A percentile compares a stretch with the other conserved stretches of the same genome.
These are phyloP conservation scores for Tyrophagus putrescentiae DNA, from an alignment of 1,140 invertebrate species.

Conservation along the genomic window DNA sequence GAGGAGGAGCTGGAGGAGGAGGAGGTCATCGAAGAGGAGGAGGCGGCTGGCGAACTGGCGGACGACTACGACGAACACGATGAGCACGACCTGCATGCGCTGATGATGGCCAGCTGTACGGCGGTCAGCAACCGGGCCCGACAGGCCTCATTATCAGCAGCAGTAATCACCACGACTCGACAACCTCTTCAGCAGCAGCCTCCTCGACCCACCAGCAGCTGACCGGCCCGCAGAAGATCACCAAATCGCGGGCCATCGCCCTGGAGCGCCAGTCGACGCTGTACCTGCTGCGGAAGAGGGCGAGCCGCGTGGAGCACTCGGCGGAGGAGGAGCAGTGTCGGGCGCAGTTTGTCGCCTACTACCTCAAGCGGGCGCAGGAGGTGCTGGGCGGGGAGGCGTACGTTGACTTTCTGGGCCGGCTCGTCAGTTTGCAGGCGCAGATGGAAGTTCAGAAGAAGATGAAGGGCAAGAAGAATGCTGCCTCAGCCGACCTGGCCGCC, in stretches of 20 bases:
- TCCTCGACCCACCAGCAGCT: too few relatives aligned
- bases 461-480: neutral
- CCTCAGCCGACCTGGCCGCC: neutral
- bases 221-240: too few relatives aligned
- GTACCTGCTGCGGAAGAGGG: neutral
- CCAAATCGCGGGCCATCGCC: neutral
- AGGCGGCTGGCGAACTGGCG: neutral
- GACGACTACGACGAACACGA: conserved; percentile 7
- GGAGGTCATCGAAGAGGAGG: neutral
- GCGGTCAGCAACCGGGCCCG: conserved; percentile 10
- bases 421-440: neutral
- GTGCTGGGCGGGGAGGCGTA: neutral
- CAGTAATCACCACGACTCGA: too few relatives aligned
- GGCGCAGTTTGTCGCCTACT: neutral
- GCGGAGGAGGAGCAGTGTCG: neutral
- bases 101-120: conserved; percentile 23
- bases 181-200: too few relatives aligned
- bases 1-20: neutral
- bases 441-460: neutral
- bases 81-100: conserved; percentile 14
- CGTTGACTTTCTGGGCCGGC: neutral
- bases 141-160: too few relatives aligned
- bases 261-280: neutral
- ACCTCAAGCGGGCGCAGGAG: neutral
- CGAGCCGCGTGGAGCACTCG: neutral